These are phyloP conservation scores for Pollimyrus isidori DNA, from an alignment of 2,113 vertebrate species.

Conservation along the genomic window DNA sequence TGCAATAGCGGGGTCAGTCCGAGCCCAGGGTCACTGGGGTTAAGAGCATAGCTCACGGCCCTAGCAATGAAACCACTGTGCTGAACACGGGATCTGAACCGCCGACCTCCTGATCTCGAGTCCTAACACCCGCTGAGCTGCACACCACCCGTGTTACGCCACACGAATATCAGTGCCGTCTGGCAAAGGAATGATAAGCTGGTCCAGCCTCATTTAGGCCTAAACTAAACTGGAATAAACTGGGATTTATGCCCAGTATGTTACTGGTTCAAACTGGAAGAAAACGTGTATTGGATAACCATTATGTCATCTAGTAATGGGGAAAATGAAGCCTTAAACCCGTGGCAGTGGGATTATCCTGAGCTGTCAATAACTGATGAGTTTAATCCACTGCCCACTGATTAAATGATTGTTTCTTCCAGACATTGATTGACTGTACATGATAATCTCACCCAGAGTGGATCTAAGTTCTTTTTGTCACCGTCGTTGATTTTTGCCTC, in stretches of 20 bases:
- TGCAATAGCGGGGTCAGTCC: not conserved
- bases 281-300: not conserved
- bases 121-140: not conserved
- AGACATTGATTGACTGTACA: not conserved
- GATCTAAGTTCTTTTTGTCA: not conserved
- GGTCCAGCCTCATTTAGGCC: not conserved
- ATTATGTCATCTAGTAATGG: not conserved
- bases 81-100: not conserved
- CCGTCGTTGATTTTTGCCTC: not conserved
- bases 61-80: not conserved
- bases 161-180: not conserved
- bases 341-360: not conserved
- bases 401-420: not conserved
- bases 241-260: not conserved
- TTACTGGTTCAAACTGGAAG: not conserved
- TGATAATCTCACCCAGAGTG: not conserved
- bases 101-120: not conserved
- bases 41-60: not conserved
- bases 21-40: not conserved
- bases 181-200: not conserved
- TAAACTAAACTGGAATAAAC: too few relatives aligned
- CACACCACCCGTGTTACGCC: not conserved
- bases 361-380: not conserved
- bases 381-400: not conserved
- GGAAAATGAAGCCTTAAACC: not conserved